These are phyloP conservation scores for Oncorhynchus tshawytscha DNA, from an alignment of 2,113 vertebrate species.

Conservation along the genomic window DNA sequence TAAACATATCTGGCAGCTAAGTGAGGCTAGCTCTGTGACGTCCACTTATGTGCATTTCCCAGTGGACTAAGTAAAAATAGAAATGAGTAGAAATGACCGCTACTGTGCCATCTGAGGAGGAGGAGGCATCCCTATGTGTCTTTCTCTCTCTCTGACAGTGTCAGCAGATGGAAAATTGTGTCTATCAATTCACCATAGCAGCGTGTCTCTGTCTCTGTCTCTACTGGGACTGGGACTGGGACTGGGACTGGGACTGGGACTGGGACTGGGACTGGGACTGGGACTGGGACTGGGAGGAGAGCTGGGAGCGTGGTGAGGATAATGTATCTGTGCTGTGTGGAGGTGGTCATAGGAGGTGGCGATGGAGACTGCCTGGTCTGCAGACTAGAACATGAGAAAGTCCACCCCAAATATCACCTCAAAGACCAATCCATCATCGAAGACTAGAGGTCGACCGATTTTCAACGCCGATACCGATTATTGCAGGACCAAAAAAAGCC, in stretches of 20 bases:
- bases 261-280: constrained; percentile 45
- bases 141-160: constrained; percentile 49
- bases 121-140: constrained; percentile 32
- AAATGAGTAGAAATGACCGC: constrained; percentile 52
- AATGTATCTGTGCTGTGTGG: constrained; percentile 43
- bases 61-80: constrained; percentile 23
- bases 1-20: constrained; percentile 11
- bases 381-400: no score
- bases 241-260: constrained; percentile 38
- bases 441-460: no score
- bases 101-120: constrained; percentile 28
- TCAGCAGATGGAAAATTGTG: constrained; percentile 74
- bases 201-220: constrained; percentile 40
- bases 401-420: no score
- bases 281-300: constrained; percentile 54
- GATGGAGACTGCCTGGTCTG: neutral
- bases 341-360: constrained; percentile 49
- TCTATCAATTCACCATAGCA: constrained; percentile 76
- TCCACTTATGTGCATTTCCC: constrained; percentile 24
- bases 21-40: neutral
- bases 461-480: no score
- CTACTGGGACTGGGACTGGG: constrained; percentile 41
- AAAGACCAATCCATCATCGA: no score
- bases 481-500: no score
- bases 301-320: constrained; percentile 37